Evolutionary conservation across 2,113 vertebrate species (phyloP), one percentile per base, ranked within the genome.

Genomic region (Scortum barcoo): DNA sequence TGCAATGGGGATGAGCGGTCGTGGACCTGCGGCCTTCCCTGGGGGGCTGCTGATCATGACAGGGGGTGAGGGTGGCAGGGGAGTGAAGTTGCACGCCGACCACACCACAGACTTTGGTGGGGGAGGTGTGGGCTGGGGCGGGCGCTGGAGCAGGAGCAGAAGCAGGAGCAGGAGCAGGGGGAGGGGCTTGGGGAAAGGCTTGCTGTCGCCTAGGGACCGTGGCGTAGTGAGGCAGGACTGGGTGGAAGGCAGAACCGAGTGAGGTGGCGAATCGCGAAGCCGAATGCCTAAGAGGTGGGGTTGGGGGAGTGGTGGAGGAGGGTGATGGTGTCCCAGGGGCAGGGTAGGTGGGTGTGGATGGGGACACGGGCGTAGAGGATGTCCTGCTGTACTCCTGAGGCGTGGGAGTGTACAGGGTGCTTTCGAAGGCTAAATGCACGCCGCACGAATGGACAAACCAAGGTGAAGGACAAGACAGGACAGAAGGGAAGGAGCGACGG

Each of bases 31-130:
- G 7, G 97, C 98, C 94, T 97, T 98, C 70, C 97, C 97, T 3
- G 98, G 98, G 4, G 97, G 98, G 44, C 98, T 99, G 91, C 97
- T 99, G 85, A 99, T 99, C 97, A 99, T 98, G 48, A 99, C 96
- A 0, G 98, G 98, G 68, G 98, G 97, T 26, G 98, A 99, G 0
- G 98, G 98, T 5, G 98, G 98, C 62, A 99, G 94, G 0, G 98
- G 98, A 2, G 96, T 97, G 62, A 99, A 97, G 89, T 88, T 96
- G 89, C 96, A 95, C 2, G 97, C 88, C 0, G 97, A 94, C 97
- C 97, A 99, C 93, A 96, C 95, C 38, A 93, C 93, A 0, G 98
- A 95, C 90, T 97, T 97, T 20, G 96, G 53, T 40, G 92, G 94
- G 30, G 93, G 88, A 12, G 81, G 60, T 3, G n/a, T n/a, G n/a